These are phyloP conservation scores for Alcedo atthis DNA, from an alignment of 2,797 vertebrate genomes.

Conservation along the genomic window DNA sequence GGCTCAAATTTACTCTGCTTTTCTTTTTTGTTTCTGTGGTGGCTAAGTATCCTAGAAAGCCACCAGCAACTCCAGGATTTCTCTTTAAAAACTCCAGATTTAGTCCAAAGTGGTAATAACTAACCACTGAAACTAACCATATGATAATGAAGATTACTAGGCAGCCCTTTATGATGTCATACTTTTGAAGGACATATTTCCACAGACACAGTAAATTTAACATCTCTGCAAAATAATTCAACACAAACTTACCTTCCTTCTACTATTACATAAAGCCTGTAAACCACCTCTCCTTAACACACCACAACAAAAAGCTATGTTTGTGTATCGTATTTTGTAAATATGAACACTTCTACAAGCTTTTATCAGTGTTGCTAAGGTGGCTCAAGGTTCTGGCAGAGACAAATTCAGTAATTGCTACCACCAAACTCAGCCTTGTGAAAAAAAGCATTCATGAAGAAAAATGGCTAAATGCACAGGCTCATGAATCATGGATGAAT, in stretches of 20 bases:
- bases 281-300: background rate
- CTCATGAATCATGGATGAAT: constrained; percentile 61
- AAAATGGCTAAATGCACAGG: constrained; percentile 34
- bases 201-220: background rate
- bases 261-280: background rate
- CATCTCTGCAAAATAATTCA: background rate
- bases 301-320: background rate
- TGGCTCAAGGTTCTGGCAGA: background rate
- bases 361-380: background rate
- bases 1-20: background rate
- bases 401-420: constrained; percentile 31
- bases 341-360: background rate
- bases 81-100: background rate
- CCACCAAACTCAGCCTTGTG: background rate
- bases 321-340: background rate
- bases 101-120: background rate
- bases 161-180: background rate
- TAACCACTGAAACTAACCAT: background rate
- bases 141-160: background rate
- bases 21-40: background rate
- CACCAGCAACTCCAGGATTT: background rate
- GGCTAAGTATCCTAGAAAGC: background rate
- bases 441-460: constrained; percentile 48
- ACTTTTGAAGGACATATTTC: background rate
- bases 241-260: background rate